Percentiles rank a stretch among this genome's conserved stretches.
These are phyloP conservation scores for Tribolium freemani DNA, from an alignment of 2,888 invertebrate genomes.

Conservation along the genomic window DNA sequence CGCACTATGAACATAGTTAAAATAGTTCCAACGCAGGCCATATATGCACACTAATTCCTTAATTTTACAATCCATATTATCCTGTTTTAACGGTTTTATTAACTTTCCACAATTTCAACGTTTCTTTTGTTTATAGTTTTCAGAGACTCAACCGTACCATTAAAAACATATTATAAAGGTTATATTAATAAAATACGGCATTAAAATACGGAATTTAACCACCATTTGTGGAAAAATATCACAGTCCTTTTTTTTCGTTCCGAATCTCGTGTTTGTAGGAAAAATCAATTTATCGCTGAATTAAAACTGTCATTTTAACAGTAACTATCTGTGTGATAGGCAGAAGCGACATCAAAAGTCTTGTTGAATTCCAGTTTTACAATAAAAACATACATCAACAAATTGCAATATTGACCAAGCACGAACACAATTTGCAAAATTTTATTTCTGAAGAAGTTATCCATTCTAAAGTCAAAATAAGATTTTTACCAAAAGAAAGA, in stretches of 20 bases:
- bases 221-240: not conserved
- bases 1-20: conserved; percentile 9
- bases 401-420: not conserved
- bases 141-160: not conserved
- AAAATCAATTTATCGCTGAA: conserved; percentile 11
- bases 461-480: not conserved
- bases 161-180: not conserved
- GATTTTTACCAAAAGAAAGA: not conserved
- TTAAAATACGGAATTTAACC: not conserved
- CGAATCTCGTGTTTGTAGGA: not conserved
- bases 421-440: not conserved
- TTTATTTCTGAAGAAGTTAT: not conserved
- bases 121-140: not conserved
- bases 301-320: conserved; percentile 14
- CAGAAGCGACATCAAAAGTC: conserved; percentile 3
- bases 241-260: not conserved
- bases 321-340: conserved; percentile 3
- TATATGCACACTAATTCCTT: not conserved
- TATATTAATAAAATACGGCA: not conserved
- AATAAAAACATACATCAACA: not conserved
- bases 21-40: conserved; percentile 16
- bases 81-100: not conserved
- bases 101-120: not conserved
- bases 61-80: conserved; percentile 4
- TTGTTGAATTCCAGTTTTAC: not conserved